phyloP scores from a whole-genome alignment of 1,140 invertebrate genomes.

The Trachymyrmex septentrionalis region DNA sequence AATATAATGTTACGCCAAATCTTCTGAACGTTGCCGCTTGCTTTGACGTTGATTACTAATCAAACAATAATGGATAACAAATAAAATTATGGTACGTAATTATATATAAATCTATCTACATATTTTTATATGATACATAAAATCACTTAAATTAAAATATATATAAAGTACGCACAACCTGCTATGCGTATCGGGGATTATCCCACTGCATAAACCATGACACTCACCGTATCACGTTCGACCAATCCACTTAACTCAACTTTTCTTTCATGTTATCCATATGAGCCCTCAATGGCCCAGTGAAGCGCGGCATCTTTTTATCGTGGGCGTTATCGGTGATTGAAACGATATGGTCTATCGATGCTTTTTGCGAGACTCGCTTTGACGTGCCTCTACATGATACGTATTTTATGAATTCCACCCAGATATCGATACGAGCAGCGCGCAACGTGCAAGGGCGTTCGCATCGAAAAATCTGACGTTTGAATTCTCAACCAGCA shows the following conservation, averaged over 20 bases:
- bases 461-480: conserved; percentile 8
- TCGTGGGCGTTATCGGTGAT: conserved; percentile 80
- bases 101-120: neutral
- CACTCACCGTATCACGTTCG: conserved; percentile 37
- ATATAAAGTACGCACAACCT: neutral
- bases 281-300: conserved; percentile 55
- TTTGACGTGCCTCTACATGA: conserved; percentile 50
- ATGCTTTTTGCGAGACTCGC: conserved; percentile 56
- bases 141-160: neutral
- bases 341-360: conserved; percentile 65
- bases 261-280: conserved; percentile 70
- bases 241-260: conserved; percentile 64
- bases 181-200: conserved; percentile 15
- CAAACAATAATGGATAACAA: neutral
- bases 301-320: conserved; percentile 76
- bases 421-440: conserved; percentile 31
- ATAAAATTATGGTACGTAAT: neutral
- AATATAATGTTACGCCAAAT: too few species aligned
- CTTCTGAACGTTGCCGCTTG: too few species aligned
- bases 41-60: neutral
- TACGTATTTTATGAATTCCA: conserved; percentile 36
- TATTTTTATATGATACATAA: neutral
- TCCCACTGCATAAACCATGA: conserved; percentile 36
- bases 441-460: neutral
- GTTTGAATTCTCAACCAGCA: conserved; percentile 8